phyloP scores from a whole-genome alignment of 2,888 invertebrate genomes.

The Amiota minor region DNA sequence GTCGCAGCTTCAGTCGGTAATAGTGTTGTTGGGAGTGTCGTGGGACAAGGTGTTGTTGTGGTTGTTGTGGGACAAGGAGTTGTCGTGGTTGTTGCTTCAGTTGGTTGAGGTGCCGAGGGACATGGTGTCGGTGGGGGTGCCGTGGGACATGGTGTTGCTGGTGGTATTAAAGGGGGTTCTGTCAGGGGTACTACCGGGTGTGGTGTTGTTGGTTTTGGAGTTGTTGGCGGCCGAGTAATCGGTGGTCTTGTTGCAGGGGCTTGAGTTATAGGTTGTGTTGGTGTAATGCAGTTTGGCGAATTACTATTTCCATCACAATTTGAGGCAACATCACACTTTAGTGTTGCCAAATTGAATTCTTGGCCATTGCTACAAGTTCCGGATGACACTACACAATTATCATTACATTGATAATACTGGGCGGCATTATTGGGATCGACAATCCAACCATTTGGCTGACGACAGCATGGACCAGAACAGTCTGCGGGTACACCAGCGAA shows the following conservation, averaged over 20 bases:
- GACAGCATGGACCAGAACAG: conserved; percentile 45
- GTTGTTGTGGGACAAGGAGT: conserved; percentile 20
- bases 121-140: conserved; percentile 36
- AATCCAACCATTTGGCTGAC: conserved; percentile 33
- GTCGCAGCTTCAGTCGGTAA: no score
- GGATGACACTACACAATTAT: conserved; percentile 31
- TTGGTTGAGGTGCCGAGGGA: conserved; percentile 17
- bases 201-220: background rate
- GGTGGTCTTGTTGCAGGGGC: conserved; percentile 12
- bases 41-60: conserved; percentile 20
- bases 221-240: conserved; percentile 8
- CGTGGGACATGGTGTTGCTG: conserved; percentile 28
- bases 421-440: conserved; percentile 41
- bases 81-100: background rate
- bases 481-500: conserved; percentile 4
- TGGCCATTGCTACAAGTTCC: conserved; percentile 36
- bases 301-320: conserved; percentile 22
- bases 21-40: conserved; percentile 34
- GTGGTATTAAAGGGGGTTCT: background rate
- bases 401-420: conserved; percentile 44
- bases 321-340: conserved; percentile 41
- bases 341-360: conserved; percentile 43
- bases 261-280: conserved; percentile 21
- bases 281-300: conserved; percentile 19
- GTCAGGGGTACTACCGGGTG: background rate